Percentiles rank a stretch among this genome's conserved stretches.
Evolutionary conservation across 2,797 vertebrate genomes (phyloP).

Genomic region (Melanogrammus aeglefinus): DNA sequence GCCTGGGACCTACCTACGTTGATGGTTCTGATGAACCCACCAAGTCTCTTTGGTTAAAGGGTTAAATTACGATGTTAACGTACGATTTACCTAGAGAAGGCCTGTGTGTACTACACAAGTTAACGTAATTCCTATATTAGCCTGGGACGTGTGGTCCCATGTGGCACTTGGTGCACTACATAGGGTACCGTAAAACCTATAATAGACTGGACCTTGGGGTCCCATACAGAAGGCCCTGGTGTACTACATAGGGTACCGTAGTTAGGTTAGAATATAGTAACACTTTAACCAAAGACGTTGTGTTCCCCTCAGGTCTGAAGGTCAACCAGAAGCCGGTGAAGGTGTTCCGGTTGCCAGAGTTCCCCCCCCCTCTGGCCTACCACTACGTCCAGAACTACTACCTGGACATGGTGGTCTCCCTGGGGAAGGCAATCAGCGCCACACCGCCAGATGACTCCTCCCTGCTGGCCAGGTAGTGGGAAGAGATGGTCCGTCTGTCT

Average conservation of each 20-base stretch:
- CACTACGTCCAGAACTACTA: constrained; percentile 88
- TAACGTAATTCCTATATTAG: background rate
- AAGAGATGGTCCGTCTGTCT: background rate
- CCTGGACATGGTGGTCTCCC: constrained; percentile 73
- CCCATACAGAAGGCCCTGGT: background rate
- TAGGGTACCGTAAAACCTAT: background rate
- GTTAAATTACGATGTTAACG: too few relatives aligned
- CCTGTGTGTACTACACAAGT: background rate
- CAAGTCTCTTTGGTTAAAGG: background rate
- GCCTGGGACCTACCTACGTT: background rate
- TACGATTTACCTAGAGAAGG: background rate
- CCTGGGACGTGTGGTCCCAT: background rate
- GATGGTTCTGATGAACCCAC: background rate
- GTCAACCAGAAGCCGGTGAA: constrained; percentile 60
- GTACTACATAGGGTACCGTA: background rate
- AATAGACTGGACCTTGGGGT: background rate
- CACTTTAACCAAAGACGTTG: too few relatives aligned
- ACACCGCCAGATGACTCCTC: constrained; percentile 76
- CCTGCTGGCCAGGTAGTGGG: constrained; percentile 81
- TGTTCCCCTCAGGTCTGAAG: constrained; percentile 68
- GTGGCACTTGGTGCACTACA: background rate
- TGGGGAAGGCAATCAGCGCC: constrained; percentile 79
- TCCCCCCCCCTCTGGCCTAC: constrained; percentile 84
- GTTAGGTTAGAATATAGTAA: too few relatives aligned
- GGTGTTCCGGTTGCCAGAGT: constrained; percentile 87